Conservation (phyloP, 37 sponge, comb jelly and placozoan genomes). For the Agelas oroides region DNA sequence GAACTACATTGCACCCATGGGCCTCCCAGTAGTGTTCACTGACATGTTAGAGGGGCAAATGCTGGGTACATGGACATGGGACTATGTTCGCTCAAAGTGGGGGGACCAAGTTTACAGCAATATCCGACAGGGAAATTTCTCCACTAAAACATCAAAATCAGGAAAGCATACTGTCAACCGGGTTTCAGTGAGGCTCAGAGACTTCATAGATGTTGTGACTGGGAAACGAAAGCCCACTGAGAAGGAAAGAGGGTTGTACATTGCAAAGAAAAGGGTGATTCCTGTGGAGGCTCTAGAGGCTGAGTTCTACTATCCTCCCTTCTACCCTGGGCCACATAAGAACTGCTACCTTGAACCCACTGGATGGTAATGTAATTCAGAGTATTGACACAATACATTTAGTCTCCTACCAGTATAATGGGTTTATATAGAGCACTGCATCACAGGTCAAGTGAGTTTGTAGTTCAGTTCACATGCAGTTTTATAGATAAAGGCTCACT, state of each 20-base stretch:
- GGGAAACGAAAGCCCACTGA: conserved; percentile 57
- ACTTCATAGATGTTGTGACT: conserved; percentile 86
- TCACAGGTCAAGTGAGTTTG: too few relatives aligned
- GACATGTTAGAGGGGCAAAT: conserved; percentile 75
- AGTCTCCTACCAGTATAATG: too few relatives aligned
- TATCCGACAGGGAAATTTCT: conserved; percentile 83
- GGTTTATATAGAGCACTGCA: too few relatives aligned
- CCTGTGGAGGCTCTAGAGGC: conserved; percentile 67
- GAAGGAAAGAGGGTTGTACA: conserved; percentile 76
- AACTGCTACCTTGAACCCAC: conserved; percentile 83
- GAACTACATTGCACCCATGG: conserved; percentile 84
- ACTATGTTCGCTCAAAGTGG: conserved; percentile 66
- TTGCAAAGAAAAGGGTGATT: conserved; percentile 84
- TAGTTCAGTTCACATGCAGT: too few relatives aligned
- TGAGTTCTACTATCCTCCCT: conserved; percentile 82
- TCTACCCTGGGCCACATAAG: conserved; percentile 74
- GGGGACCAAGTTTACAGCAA: conserved; percentile 77
- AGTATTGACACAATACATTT: too few relatives aligned
- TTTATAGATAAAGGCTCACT: too few relatives aligned
- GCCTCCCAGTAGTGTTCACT: conserved; percentile 86
- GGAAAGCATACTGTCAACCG: conserved; percentile 82
- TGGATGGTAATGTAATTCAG: conserved; percentile 88
- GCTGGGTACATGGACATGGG: conserved; percentile 80
- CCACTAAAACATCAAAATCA: conserved; percentile 1
- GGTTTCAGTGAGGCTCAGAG: conserved; percentile 55